A percentile compares a stretch with the other conserved stretches of the same genome.
Evolutionary conservation across 2,113 vertebrate species (phyloP).

Genomic region (Periophthalmodon schlosseri): DNA sequence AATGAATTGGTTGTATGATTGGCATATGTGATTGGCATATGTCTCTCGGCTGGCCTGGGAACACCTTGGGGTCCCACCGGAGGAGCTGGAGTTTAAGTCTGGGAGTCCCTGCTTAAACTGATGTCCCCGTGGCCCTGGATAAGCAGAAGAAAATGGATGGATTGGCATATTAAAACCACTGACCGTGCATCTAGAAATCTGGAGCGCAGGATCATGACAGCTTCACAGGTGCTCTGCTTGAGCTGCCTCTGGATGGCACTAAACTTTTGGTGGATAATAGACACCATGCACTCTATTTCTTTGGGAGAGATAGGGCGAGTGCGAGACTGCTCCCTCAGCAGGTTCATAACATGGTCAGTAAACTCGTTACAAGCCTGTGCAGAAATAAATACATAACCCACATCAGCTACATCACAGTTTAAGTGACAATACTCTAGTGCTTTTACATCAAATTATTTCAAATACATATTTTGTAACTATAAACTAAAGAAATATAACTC

Average conservation of each 20-base stretch:
- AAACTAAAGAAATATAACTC: no score
- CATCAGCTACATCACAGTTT: no score
- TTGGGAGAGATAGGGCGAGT: conserved; percentile 85
- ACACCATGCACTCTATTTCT: conserved; percentile 87
- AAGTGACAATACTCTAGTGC: no score
- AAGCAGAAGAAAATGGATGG: no score
- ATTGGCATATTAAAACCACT: conserved; percentile 7
- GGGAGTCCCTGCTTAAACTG: no score
- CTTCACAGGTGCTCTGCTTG: conserved; percentile 91
- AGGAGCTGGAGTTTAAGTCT: no score
- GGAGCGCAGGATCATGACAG: conserved; percentile 85
- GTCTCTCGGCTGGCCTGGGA: no score
- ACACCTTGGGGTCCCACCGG: no score
- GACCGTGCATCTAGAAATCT: conserved; percentile 85
- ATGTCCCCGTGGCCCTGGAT: no score
- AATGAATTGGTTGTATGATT: no score
- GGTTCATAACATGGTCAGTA: conserved; percentile 89
- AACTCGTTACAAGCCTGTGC: conserved; percentile 90
- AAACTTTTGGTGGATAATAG: conserved; percentile 88
- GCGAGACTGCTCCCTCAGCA: conserved; percentile 88
- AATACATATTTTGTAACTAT: no score
- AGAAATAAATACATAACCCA: conserved; percentile 14
- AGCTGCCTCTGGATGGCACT: conserved; percentile 91
- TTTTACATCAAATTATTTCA: no score
- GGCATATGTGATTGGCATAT: neutral